Evolutionary conservation across 2,888 invertebrate genomes (phyloP).

Genomic region (Troides helena): DNA sequence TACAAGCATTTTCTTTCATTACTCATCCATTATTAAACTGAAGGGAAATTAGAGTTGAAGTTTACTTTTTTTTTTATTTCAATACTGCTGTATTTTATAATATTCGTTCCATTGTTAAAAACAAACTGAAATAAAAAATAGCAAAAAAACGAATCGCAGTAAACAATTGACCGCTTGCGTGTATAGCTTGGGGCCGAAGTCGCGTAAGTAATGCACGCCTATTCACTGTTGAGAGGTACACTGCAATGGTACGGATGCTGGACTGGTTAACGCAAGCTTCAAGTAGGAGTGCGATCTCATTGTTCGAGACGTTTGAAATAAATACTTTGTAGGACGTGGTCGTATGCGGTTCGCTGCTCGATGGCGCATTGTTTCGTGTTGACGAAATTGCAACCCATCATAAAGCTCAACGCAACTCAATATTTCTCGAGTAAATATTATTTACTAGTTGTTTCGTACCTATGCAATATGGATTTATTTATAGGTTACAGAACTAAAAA

Average conservation of each 20-base stretch:
- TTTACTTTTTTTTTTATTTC: neutral
- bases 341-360: constrained; percentile 16
- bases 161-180: constrained; percentile 13
- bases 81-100: neutral
- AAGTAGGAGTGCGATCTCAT: constrained; percentile 46
- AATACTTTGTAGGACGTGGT: constrained; percentile 34
- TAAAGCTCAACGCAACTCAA: neutral
- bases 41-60: neutral
- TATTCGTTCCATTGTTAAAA: neutral
- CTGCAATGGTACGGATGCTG: constrained; percentile 51
- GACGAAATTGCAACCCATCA: constrained; percentile 1
- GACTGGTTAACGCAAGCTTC: constrained; percentile 52
- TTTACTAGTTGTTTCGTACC: neutral
- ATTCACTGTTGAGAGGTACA: constrained; percentile 61
- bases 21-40: too few relatives aligned
- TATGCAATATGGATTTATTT: too few relatives aligned
- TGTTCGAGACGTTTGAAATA: constrained; percentile 47
- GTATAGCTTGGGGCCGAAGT: constrained; percentile 32
- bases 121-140: neutral
- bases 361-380: constrained; percentile 4
- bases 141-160: neutral
- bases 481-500: too few relatives aligned
- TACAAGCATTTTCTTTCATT: too few relatives aligned
- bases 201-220: constrained; percentile 54
- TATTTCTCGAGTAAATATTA: neutral